These are phyloP conservation scores for Lepus townsendii DNA, from an alignment of 2,797 vertebrate genomes.

Conservation along the genomic window DNA sequence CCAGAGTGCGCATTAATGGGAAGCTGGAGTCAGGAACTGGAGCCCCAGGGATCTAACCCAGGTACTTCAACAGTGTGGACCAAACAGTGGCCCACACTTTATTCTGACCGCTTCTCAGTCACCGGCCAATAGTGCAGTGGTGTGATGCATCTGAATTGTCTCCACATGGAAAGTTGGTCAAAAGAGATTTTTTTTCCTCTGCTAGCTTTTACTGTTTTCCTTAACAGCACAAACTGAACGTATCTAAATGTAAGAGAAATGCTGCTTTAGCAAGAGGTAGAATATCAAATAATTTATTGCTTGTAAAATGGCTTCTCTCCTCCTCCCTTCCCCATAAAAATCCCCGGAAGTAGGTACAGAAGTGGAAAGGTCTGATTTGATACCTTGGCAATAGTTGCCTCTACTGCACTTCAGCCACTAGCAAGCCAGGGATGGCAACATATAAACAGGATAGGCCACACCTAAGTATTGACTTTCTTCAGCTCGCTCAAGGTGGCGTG, in stretches of 20 bases:
- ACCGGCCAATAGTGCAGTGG: not conserved
- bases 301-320: not conserved
- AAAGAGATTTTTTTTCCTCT: not conserved
- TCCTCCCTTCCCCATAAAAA: not conserved
- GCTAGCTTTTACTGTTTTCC: not conserved
- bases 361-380: not conserved
- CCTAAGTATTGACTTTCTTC: conserved; percentile 9
- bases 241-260: not conserved
- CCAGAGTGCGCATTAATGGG: too few relatives aligned
- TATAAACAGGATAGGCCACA: not conserved
- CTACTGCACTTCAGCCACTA: not conserved
- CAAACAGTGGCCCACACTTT: too few relatives aligned
- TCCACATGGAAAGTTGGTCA: not conserved
- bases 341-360: not conserved
- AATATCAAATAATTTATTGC: not conserved
- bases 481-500: not conserved
- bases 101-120: not conserved
- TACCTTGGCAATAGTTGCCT: not conserved
- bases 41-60: too few relatives aligned
- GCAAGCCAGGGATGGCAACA: not conserved
- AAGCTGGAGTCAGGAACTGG: too few relatives aligned
- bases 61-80: too few relatives aligned
- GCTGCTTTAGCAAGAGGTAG: not conserved
- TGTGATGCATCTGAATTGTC: not conserved
- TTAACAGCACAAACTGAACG: conserved; percentile 39